A percentile compares a stretch with the other conserved stretches of the same genome.
phyloP scores from a whole-genome alignment of 2,797 vertebrate genomes.

The Semotilus atromaculatus region DNA sequence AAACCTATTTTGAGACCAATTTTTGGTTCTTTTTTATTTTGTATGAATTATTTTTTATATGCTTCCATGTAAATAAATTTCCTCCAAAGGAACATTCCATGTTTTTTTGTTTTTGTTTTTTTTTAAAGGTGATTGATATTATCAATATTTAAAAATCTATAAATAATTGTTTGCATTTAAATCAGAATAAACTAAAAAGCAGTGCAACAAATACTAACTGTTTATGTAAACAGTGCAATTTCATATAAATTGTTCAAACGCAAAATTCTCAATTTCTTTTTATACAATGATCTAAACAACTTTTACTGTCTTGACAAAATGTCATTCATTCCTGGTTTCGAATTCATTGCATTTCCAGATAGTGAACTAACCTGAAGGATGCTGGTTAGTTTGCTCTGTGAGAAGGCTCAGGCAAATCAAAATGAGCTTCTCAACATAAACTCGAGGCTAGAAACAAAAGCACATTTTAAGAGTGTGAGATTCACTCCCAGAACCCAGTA shows the following conservation, averaged over 20 bases:
- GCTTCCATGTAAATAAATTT: not conserved
- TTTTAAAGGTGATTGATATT: no score
- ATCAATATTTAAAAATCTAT: no score
- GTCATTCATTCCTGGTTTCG: not conserved
- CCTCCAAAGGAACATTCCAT: not conserved
- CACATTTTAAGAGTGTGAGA: conserved; percentile 37
- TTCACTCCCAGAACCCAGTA: conserved; percentile 42
- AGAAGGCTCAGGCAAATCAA: conserved; percentile 41
- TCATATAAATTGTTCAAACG: no score
- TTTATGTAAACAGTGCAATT: no score
- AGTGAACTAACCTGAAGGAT: conserved; percentile 11
- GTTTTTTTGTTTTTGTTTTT: no score
- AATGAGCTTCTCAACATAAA: conserved; percentile 48
- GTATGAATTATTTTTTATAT: not conserved
- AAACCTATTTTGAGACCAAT: no score
- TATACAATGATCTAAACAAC: no score
- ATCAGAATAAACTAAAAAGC: no score
- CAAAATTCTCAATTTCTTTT: no score
- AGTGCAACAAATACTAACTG: no score
- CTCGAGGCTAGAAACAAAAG: conserved; percentile 39
- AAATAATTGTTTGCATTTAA: no score
- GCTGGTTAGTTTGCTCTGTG: conserved; percentile 31
- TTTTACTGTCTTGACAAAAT: not conserved
- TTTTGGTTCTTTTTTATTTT: not conserved
- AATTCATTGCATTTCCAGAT: not conserved